A percentile compares a stretch with the other conserved stretches of the same genome.
phyloP scores from a whole-genome alignment of 1,140 invertebrate species.

The Rhopalosiphum padi region DNA sequence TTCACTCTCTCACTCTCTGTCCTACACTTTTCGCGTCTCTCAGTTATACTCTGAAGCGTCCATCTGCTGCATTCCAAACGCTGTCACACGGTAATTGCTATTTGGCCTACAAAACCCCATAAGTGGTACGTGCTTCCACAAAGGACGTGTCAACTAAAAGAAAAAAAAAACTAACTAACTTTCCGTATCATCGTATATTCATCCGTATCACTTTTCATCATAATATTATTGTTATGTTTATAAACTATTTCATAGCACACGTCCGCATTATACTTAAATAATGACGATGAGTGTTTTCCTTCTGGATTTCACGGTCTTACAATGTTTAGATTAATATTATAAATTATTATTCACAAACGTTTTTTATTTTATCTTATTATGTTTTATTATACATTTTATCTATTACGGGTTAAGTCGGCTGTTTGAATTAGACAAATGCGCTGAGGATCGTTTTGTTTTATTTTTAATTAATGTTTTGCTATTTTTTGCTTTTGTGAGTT shows the following conservation, averaged over 20 bases:
- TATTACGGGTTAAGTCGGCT: neutral
- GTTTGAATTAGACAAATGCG: neutral
- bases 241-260: neutral
- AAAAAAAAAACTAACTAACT: neutral
- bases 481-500: neutral
- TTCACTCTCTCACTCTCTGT: neutral
- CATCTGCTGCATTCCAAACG: constrained; percentile 6
- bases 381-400: neutral
- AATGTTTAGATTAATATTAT: neutral
- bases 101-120: neutral
- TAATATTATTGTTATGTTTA: neutral
- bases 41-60: neutral
- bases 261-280: neutral
- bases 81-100: constrained; percentile 30
- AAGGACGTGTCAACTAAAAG: constrained; percentile 5
- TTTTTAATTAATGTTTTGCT: neutral
- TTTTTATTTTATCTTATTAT: neutral
- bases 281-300: neutral
- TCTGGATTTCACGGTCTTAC: neutral
- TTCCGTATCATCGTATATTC: neutral
- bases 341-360: neutral
- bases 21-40: neutral
- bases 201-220: neutral
- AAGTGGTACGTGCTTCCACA: constrained; percentile 32
- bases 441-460: neutral